phyloP scores from a whole-genome alignment of 2,888 invertebrate species.

The Agriopis marginaria region DNA sequence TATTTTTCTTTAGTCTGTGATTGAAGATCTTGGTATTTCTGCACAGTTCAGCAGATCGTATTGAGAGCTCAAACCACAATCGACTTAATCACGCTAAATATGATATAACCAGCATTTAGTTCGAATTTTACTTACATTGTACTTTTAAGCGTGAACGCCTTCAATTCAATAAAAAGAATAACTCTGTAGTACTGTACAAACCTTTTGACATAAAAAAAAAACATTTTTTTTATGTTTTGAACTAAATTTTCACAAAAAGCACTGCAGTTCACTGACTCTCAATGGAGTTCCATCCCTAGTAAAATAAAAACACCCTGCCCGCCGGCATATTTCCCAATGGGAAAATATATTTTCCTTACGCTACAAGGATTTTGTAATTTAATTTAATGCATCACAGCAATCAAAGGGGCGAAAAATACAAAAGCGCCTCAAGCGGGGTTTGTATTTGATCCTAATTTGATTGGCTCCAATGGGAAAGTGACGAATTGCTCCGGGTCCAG shows the following conservation, averaged over 20 bases:
- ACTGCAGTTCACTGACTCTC: not conserved
- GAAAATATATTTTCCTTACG: conserved; percentile 39
- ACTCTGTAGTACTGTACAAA: too few relatives aligned
- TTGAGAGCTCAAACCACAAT: too few relatives aligned
- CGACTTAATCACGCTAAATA: too few relatives aligned
- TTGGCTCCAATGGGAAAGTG: conserved; percentile 44
- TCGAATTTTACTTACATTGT: too few relatives aligned
- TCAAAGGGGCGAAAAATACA: conserved; percentile 43
- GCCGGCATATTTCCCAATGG: conserved; percentile 34
- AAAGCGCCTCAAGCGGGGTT: conserved; percentile 36
- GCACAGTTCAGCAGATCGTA: too few relatives aligned
- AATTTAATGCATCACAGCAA: conserved; percentile 48
- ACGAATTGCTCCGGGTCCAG: conserved; percentile 42
- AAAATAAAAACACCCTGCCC: conserved; percentile 17
- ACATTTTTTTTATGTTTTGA: too few relatives aligned
- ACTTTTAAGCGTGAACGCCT: too few relatives aligned
- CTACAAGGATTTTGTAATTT: conserved; percentile 40
- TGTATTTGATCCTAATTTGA: conserved; percentile 50
- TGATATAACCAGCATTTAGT: too few relatives aligned
- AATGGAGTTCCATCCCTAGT: conserved; percentile 4
- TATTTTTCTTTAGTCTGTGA: too few relatives aligned
- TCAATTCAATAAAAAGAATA: too few relatives aligned
- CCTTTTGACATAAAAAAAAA: too few relatives aligned
- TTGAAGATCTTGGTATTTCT: too few relatives aligned
- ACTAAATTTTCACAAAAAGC: not conserved